Evolutionary conservation across 1,140 invertebrate species (phyloP).

Genomic region (Heliconius melpomene): DNA sequence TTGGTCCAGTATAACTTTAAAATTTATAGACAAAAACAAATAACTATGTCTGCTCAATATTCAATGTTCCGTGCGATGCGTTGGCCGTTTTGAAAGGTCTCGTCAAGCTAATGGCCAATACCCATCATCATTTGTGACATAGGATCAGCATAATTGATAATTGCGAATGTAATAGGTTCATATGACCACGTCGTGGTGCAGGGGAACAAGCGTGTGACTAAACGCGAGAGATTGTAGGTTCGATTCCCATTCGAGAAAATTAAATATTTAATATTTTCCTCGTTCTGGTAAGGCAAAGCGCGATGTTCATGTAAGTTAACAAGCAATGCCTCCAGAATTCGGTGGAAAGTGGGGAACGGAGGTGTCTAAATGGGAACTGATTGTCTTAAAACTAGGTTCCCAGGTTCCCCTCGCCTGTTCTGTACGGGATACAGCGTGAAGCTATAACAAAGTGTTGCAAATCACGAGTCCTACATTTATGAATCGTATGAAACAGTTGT

Average conservation of each 20-base stretch:
- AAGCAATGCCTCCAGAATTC: too few relatives aligned
- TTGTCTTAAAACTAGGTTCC: too few relatives aligned
- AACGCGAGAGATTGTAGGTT: too few relatives aligned
- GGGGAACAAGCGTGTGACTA: too few relatives aligned
- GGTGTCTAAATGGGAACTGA: too few relatives aligned
- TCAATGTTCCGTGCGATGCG: constrained; percentile 34
- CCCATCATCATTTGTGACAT: constrained; percentile 27
- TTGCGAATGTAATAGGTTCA: constrained; percentile 27
- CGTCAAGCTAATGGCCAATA: constrained; percentile 23
- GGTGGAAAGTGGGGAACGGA: too few relatives aligned
- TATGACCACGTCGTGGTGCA: constrained; percentile 27
- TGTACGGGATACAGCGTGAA: too few relatives aligned
- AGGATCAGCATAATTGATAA: constrained; percentile 20
- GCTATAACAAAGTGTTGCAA: constrained; percentile 18
- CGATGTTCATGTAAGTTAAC: too few relatives aligned
- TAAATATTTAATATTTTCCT: too few relatives aligned
- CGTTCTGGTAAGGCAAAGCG: too few relatives aligned
- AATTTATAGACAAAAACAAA: constrained; percentile 29
- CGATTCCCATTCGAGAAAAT: too few relatives aligned
- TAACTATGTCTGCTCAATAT: constrained; percentile 27
- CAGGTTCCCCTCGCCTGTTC: too few relatives aligned
- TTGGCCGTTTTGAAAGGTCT: constrained; percentile 26
- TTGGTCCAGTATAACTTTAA: constrained; percentile 34
- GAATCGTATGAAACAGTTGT: constrained; percentile 43
- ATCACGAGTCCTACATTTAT: constrained; percentile 37